Conservation (phyloP, 2,113 vertebrate species). For the Coptodon bakossiorum region DNA sequence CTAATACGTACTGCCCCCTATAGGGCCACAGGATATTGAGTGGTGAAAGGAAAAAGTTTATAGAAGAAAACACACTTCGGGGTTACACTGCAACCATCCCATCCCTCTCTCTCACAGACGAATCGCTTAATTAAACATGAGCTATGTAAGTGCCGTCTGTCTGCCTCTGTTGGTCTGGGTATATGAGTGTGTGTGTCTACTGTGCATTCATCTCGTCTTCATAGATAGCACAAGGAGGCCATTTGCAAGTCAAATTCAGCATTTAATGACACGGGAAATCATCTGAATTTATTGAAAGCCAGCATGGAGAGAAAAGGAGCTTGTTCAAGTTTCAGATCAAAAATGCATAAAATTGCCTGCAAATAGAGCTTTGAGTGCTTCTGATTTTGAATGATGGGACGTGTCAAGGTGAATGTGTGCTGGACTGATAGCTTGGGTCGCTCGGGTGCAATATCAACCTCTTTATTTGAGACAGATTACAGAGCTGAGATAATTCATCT, state of each 20-base stretch:
- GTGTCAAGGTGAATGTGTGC: conserved; percentile 39
- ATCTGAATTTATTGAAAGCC: conserved; percentile 59
- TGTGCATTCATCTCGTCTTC: conserved; percentile 35
- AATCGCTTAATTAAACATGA: conserved; percentile 63
- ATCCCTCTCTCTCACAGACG: conserved; percentile 33
- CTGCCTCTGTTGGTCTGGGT: conserved; percentile 37
- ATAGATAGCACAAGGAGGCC: conserved; percentile 43
- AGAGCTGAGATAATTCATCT: background rate
- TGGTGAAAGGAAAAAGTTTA: conserved; percentile 26
- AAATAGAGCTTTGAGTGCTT: conserved; percentile 34
- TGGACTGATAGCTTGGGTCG: conserved; percentile 14
- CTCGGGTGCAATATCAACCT: background rate
- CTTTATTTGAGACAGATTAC: conserved; percentile 15
- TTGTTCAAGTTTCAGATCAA: conserved; percentile 51
- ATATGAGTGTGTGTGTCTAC: background rate
- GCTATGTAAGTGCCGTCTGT: conserved; percentile 29
- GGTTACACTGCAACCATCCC: background rate
- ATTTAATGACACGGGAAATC: conserved; percentile 64
- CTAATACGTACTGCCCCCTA: conserved; percentile 53
- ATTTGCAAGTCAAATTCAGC: conserved; percentile 67
- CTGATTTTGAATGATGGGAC: conserved; percentile 39
- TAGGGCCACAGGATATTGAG: conserved; percentile 56
- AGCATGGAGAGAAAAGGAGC: conserved; percentile 44
- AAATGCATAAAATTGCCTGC: conserved; percentile 49
- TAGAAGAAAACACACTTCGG: conserved; percentile 8